These are phyloP conservation scores for Orchesella flavescens DNA, from an alignment of 2,888 invertebrate species.

Conservation along the genomic window DNA sequence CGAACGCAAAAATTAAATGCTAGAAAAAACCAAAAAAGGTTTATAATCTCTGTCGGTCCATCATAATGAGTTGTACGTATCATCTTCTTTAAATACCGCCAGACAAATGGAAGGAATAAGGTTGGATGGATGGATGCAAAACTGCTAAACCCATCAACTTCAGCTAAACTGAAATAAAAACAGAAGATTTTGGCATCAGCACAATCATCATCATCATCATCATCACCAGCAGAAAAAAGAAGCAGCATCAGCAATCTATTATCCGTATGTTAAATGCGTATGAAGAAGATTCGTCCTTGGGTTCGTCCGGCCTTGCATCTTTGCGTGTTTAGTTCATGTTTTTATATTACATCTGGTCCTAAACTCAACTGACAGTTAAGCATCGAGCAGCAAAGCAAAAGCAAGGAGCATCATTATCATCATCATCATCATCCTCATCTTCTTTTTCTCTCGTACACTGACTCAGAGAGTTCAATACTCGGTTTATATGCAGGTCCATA, in stretches of 20 bases:
- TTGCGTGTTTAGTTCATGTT: conserved; percentile 20
- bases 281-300: conserved; percentile 51
- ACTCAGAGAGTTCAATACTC: conserved; percentile 66
- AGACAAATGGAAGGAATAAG: too few species aligned
- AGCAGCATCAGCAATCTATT: too few species aligned
- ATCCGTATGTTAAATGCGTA: too few species aligned
- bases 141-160: conserved; percentile 1
- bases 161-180: background rate
- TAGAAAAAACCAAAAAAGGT: conserved; percentile 1
- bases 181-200: conserved; percentile 28
- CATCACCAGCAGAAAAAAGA: background rate
- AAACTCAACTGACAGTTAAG: background rate
- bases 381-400: too few species aligned
- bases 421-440: background rate
- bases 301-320: conserved; percentile 55
- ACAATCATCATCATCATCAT: background rate
- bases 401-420: too few species aligned
- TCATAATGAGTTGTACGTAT: too few species aligned
- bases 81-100: too few species aligned
- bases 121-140: too few species aligned
- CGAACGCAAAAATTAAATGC: background rate
- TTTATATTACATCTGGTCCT: background rate
- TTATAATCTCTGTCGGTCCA: background rate
- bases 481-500: conserved; percentile 47
- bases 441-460: background rate